phyloP scores from a whole-genome alignment of 2,888 invertebrate genomes.

The Scaptomyza reducta region DNA sequence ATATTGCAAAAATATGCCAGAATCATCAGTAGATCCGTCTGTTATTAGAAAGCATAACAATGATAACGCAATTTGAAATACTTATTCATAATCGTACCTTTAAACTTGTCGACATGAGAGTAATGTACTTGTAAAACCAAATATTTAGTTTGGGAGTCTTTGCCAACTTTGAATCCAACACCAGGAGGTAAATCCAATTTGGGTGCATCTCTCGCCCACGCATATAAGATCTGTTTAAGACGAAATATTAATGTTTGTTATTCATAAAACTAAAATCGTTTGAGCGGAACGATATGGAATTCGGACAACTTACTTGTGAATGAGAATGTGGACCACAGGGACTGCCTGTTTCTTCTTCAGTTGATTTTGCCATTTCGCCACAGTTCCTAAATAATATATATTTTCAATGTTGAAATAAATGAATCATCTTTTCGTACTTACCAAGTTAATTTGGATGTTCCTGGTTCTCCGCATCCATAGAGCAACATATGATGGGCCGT shows the following conservation, averaged over 20 bases:
- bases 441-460: constrained; percentile 87
- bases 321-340: constrained; percentile 91
- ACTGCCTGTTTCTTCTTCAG: constrained; percentile 87
- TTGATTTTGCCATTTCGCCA: constrained; percentile 92
- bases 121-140: constrained; percentile 98
- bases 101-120: constrained; percentile 87
- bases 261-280: too few relatives aligned
- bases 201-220: constrained; percentile 97
- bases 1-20: constrained; percentile 92
- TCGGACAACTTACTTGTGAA: constrained; percentile 71
- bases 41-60: background rate
- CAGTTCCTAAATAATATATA: constrained; percentile 89
- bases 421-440: constrained; percentile 82
- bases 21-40: constrained; percentile 92
- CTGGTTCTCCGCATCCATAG: constrained; percentile 92
- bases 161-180: constrained; percentile 97
- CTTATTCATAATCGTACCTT: constrained; percentile 84
- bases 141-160: constrained; percentile 92
- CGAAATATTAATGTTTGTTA: background rate
- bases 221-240: constrained; percentile 90
- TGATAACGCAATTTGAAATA: background rate
- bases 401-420: too few relatives aligned
- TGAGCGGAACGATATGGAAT: too few relatives aligned
- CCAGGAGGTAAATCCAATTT: constrained; percentile 91
- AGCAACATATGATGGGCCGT: constrained; percentile 97